These are phyloP conservation scores for Hydractinia symbiolongicarpus DNA, from an alignment of 30 jellyfish, hydroid and myxozoan species.

Conservation along the genomic window DNA sequence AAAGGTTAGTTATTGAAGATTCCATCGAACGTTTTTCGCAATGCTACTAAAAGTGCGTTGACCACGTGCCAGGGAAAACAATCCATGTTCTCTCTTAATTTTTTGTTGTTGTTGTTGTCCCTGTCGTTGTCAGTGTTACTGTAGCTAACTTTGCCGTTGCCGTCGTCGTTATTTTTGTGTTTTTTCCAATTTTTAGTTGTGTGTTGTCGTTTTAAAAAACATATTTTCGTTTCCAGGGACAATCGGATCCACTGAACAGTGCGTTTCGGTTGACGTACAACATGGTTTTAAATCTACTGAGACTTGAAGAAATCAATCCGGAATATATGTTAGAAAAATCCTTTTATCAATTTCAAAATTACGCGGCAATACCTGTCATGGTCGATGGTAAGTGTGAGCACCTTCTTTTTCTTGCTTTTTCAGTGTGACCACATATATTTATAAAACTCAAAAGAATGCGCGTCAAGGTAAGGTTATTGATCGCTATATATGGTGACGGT, in stretches of 20 bases:
- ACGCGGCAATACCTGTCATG: slow-evolving; percentile 79
- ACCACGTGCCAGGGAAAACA: neutral
- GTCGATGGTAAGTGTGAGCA: slow-evolving; percentile 44
- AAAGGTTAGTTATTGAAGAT: slow-evolving; percentile 38
- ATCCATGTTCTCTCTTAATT: neutral
- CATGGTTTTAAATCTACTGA: slow-evolving; percentile 87
- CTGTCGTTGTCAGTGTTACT: no score
- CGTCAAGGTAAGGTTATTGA: no score
- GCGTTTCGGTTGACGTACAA: slow-evolving; percentile 99
- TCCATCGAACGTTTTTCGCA: no score
- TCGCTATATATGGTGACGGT: no score
- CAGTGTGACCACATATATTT: no score
- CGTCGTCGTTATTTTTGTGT: no score
- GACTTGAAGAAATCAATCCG: slow-evolving; percentile 95
- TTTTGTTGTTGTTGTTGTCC: neutral
- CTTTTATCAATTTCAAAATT: slow-evolving; percentile 85
- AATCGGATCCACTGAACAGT: slow-evolving; percentile 94
- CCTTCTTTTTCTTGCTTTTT: no score
- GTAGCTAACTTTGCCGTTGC: no score
- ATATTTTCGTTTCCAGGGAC: slow-evolving; percentile 55
- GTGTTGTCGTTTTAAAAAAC: neutral
- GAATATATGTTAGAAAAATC: slow-evolving; percentile 96
- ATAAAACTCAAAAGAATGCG: no score
- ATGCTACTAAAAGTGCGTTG: neutral
- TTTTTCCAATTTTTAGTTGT: no score